These are phyloP conservation scores for Ericerus pela DNA, from an alignment of 1,140 invertebrate species.

Conservation along the genomic window DNA sequence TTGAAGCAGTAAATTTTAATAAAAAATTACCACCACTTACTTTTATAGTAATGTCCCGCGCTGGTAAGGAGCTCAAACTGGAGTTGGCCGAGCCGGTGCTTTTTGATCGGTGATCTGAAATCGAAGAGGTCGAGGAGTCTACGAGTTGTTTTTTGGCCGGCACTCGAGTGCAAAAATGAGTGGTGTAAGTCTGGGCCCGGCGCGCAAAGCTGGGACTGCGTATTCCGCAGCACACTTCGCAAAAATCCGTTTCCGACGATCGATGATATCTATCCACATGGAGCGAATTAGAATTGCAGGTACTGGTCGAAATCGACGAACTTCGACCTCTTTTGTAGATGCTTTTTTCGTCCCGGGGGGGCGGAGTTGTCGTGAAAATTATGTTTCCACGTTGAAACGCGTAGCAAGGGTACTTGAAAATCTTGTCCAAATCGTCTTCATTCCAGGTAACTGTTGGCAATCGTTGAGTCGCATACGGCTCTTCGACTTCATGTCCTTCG, in stretches of 20 bases:
- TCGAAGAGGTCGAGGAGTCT: neutral
- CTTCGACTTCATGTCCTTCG: neutral
- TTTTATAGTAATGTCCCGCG: too few species aligned
- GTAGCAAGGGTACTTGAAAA: too few species aligned
- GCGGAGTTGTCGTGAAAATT: constrained; percentile 34
- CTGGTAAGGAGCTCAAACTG: neutral
- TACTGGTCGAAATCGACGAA: constrained; percentile 41
- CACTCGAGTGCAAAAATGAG: constrained; percentile 33
- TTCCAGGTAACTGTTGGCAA: neutral
- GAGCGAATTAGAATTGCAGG: constrained; percentile 50
- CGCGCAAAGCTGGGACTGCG: constrained; percentile 23
- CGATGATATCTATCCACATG: neutral
- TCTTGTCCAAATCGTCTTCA: too few species aligned
- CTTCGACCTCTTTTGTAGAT: neutral
- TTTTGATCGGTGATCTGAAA: neutral
- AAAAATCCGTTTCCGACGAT: constrained; percentile 6
- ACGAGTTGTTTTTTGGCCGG: constrained; percentile 31
- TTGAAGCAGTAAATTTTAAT: too few species aligned
- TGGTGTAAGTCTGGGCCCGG: constrained; percentile 26
- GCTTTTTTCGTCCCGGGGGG: neutral
- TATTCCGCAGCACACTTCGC: constrained; percentile 20
- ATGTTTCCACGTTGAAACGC: constrained; percentile 39
- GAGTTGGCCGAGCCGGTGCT: neutral
- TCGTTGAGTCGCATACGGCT: neutral
- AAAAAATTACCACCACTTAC: too few species aligned